Evolutionary conservation across 2,888 invertebrate genomes (phyloP).

Genomic region (Nemotelus nigrinus): DNA sequence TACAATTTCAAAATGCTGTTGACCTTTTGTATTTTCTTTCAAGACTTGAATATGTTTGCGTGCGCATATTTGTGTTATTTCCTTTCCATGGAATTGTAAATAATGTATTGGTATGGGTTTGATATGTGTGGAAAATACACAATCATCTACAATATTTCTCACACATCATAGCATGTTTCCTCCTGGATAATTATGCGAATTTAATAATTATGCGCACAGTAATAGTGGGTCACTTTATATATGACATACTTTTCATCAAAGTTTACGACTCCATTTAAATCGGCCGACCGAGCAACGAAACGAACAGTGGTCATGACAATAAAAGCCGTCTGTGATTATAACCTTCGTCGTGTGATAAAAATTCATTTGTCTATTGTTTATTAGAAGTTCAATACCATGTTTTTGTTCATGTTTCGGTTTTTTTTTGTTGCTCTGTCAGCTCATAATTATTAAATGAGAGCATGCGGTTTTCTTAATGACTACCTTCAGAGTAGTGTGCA

Average conservation of each 20-base stretch:
- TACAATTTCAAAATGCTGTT: slow-evolving; percentile 5
- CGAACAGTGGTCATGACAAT: not conserved
- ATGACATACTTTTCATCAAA: too few species aligned
- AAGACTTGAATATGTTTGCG: too few species aligned
- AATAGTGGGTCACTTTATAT: too few species aligned
- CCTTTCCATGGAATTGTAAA: too few species aligned
- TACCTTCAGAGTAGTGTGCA: not conserved
- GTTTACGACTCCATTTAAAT: too few species aligned
- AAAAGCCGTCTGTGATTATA: not conserved
- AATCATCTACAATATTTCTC: too few species aligned
- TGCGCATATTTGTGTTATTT: too few species aligned
- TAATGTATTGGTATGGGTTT: too few species aligned
- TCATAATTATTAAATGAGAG: not conserved
- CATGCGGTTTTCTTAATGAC: slow-evolving; percentile 1
- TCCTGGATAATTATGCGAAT: too few species aligned
- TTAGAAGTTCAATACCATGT: slow-evolving; percentile 15
- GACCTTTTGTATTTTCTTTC: not conserved
- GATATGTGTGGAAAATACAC: too few species aligned
- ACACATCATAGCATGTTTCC: too few species aligned
- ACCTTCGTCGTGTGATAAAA: slow-evolving; percentile 5
- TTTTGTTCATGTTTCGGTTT: not conserved
- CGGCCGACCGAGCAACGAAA: not conserved
- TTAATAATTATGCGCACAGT: too few species aligned
- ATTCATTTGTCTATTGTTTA: slow-evolving; percentile 1
- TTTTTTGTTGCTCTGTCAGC: not conserved